Evolutionary conservation across 2,797 vertebrate genomes (phyloP), one percentile per base, ranked within the genome.

Genomic region (Coregonus ussuriensis): DNA sequence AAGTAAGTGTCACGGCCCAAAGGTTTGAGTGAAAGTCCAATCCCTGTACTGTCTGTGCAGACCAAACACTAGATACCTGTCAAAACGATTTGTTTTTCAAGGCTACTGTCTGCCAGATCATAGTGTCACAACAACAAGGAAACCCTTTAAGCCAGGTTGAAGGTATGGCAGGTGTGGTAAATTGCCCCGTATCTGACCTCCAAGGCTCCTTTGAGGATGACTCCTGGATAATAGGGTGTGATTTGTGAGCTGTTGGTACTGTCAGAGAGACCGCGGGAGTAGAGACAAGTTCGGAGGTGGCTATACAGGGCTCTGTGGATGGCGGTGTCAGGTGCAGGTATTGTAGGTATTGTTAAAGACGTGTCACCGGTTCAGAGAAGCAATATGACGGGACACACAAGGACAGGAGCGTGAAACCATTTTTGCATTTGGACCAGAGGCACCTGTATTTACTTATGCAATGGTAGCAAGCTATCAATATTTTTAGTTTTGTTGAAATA

Each of bases 161-260:
- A 87, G 85, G 80, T 83, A 83, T 83, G 87, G 88, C 89, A 88
- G 85, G 79, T 83, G 85, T 59, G 83, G 82, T 81, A 76, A 86
- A 84, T 84, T 80, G 87, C 83, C 78, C 79, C 56, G 79, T 79
- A 77, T 65, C 77, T 80, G 86, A 86, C 85, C 86, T 63, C 3
- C 4, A 70, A 78, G 35, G 73, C 68, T 78, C 77, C 75, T 83
- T 77, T 77, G 83, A 86, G 85, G 80, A 75, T 1, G 77, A 81
- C 37, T 78, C 69, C 71, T 79, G 77, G 82, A 74, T 89, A 87
- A 91, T 84, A 78, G 85, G 88, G 79, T 74, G 81, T 79, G 73
- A 33, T 5, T 56, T 1, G 7, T n/a, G 75, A 75, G 75, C 78
- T 6, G 11, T 77, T 21, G 79, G 4, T 15, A 81, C 71, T 87